Evolutionary conservation across 2,113 vertebrate species (phyloP).

Genomic region (Centropristis striata): DNA sequence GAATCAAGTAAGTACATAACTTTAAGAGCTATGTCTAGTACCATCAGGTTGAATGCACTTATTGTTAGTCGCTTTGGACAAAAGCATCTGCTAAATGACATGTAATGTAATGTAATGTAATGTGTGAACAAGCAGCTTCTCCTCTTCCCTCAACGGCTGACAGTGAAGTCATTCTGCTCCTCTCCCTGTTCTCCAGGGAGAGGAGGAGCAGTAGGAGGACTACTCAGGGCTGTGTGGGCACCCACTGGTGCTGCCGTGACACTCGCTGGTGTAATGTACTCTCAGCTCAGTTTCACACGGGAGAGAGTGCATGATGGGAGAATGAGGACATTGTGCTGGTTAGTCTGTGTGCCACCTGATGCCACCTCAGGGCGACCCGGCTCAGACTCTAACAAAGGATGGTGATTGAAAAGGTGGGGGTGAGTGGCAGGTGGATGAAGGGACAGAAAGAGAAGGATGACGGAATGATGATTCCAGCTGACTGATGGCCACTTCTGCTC

Average conservation of each 20-base stretch:
- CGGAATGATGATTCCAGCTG: not conserved
- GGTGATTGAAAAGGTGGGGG: slow-evolving; percentile 12
- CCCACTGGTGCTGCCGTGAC: slow-evolving; percentile 9
- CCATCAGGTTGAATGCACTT: no score
- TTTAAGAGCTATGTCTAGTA: no score
- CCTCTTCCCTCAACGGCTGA: slow-evolving; percentile 8
- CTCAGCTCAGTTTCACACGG: slow-evolving; percentile 39
- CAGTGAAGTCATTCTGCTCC: slow-evolving; percentile 27
- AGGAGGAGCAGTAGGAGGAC: no score
- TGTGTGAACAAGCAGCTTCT: not conserved
- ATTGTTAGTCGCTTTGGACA: no score
- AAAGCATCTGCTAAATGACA: no score
- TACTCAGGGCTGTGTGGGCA: no score
- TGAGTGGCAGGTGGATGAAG: not conserved
- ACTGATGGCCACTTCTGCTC: no score
- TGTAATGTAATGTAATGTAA: no score
- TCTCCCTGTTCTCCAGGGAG: slow-evolving; percentile 17
- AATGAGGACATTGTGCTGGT: slow-evolving; percentile 34
- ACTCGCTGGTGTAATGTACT: slow-evolving; percentile 7
- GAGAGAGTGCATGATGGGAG: slow-evolving; percentile 10
- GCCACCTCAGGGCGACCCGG: slow-evolving; percentile 23
- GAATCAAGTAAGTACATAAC: no score
- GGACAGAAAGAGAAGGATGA: not conserved
- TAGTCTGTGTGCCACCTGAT: slow-evolving; percentile 39
- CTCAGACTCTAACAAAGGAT: slow-evolving; percentile 25